These are phyloP conservation scores for Clamator glandarius DNA, from an alignment of 2,797 vertebrate genomes.

Conservation along the genomic window DNA sequence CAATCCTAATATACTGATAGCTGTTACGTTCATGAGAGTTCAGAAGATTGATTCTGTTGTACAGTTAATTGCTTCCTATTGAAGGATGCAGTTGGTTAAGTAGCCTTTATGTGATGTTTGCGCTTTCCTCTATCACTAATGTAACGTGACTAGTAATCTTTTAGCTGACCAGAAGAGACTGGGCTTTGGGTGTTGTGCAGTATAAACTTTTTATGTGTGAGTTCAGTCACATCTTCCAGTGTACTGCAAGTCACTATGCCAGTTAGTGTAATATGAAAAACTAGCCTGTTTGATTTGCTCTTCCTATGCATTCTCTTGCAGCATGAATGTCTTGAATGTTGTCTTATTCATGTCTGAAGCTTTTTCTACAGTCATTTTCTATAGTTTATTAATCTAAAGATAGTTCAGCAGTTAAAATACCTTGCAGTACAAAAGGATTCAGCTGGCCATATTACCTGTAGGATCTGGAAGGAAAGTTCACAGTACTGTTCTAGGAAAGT, in stretches of 20 bases:
- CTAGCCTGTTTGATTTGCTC: not conserved
- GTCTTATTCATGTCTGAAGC: not conserved
- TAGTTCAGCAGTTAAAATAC: not conserved
- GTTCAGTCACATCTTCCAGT: not conserved
- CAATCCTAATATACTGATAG: not conserved
- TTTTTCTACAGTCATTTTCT: not conserved
- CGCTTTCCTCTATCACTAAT: not conserved
- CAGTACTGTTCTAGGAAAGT: not conserved
- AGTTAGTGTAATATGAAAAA: not conserved
- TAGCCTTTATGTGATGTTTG: not conserved
- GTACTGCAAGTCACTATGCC: not conserved
- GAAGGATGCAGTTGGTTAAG: not conserved
- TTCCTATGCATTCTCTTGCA: not conserved
- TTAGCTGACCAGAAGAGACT: not conserved
- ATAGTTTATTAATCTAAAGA: not conserved
- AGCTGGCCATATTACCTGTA: not conserved
- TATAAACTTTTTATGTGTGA: not conserved
- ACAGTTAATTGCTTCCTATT: not conserved
- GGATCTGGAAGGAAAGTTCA: not conserved
- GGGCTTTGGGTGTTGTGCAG: not conserved
- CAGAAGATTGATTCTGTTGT: not conserved
- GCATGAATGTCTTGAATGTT: not conserved
- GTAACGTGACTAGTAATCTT: not conserved
- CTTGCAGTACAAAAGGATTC: not conserved
- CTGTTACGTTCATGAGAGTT: not conserved